phyloP scores from a whole-genome alignment of 2,888 invertebrate species.

The Nephrotoma appendiculata region DNA sequence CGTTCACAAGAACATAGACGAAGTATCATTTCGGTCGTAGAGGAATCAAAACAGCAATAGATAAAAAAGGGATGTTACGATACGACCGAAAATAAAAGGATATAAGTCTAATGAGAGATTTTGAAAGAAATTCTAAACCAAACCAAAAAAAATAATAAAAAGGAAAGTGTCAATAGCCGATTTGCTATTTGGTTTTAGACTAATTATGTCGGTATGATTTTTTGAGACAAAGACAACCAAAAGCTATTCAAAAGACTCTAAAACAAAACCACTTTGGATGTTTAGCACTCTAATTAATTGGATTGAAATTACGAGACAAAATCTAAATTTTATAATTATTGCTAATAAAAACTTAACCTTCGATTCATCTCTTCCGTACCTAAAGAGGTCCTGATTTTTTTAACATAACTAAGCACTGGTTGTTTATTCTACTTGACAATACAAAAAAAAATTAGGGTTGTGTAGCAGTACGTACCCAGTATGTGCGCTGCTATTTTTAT shows the following conservation, averaged over 20 bases:
- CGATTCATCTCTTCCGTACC: background rate
- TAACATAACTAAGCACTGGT: background rate
- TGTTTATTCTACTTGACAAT: background rate
- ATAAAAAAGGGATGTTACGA: background rate
- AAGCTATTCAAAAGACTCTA: background rate
- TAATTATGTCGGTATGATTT: background rate
- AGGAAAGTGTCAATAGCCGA: conserved; percentile 4
- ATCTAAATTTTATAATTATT: background rate
- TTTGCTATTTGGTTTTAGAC: background rate
- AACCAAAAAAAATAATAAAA: background rate
- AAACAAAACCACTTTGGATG: background rate
- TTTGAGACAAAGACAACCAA: background rate
- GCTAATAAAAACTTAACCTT: background rate
- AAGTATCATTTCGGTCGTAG: background rate
- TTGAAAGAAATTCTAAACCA: background rate
- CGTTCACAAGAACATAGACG: background rate
- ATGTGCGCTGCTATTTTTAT: background rate
- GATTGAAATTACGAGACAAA: background rate
- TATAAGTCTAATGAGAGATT: background rate
- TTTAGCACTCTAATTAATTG: background rate
- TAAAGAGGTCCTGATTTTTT: background rate
- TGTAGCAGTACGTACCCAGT: background rate
- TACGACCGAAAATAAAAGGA: background rate
- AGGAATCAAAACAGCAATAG: background rate
- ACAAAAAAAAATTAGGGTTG: background rate